phyloP scores from a whole-genome alignment of 2,797 vertebrate genomes.

The Ambastaia sidthimunki region DNA sequence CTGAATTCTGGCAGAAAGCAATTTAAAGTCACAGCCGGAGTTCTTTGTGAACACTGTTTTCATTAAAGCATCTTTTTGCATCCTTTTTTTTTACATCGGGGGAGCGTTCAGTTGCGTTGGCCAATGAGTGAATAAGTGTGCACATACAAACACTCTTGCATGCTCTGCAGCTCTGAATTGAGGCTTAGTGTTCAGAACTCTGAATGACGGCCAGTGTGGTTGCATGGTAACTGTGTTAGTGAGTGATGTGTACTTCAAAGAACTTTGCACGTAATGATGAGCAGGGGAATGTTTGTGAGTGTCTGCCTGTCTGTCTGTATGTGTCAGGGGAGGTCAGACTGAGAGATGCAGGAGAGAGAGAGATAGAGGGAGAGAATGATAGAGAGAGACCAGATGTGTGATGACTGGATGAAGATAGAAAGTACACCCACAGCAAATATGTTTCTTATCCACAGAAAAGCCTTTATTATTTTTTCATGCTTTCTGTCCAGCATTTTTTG shows the following conservation, averaged over 20 bases:
- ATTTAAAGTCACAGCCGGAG: neutral
- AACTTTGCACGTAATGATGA: conserved; percentile 18
- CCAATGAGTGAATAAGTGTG: neutral
- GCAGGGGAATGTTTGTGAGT: neutral
- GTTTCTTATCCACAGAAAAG: conserved; percentile 66
- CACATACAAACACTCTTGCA: neutral
- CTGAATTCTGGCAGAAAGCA: neutral
- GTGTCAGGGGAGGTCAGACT: conserved; percentile 34
- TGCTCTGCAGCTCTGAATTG: neutral
- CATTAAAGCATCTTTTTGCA: conserved; percentile 5
- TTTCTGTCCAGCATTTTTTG: conserved; percentile 54
- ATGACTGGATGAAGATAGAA: conserved; percentile 62
- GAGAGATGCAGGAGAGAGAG: neutral
- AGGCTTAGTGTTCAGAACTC: neutral
- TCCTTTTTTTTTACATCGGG: neutral
- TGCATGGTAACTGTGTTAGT: conserved; percentile 45
- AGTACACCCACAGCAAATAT: conserved; percentile 65
- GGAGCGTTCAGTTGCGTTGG: neutral
- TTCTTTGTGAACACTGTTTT: conserved; percentile 10
- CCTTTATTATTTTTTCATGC: conserved; percentile 71
- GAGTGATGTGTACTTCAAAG: conserved; percentile 39
- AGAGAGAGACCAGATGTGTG: neutral
- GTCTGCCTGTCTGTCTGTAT: conserved; percentile 27
- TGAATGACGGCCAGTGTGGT: conserved; percentile 32
- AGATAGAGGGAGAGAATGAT: too few species aligned